Base-by-base conservation (phyloP, 1,140 invertebrate genomes). In the Rhyzopertha dominica region DNA sequence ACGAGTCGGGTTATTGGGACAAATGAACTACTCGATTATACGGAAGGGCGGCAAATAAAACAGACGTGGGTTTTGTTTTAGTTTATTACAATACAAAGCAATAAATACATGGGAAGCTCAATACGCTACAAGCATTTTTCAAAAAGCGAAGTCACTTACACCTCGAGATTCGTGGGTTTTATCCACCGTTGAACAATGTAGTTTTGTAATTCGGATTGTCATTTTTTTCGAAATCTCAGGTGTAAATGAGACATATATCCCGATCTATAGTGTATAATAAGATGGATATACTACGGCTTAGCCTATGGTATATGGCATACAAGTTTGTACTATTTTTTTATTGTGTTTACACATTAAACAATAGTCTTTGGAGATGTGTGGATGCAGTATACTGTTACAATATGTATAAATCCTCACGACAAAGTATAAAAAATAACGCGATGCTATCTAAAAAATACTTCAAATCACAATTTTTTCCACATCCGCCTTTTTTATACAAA, bases 51-150 rank as follows among this genome's bases (percentile, higher is more conserved):
- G n/a, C n/a, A n/a, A n/a, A n/a, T n/a, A n/a, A n/a, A n/a, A n/a
- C n/a, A n/a, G n/a, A n/a, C n/a, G n/a, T n/a, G n/a, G n/a, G n/a
- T n/a, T n/a, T n/a, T n/a, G n/a, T n/a, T n/a, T n/a, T n/a, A n/a
- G n/a, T n/a, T n/a, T n/a, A n/a, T n/a, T n/a, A n/a, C n/a, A n/a
- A n/a, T n/a, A n/a, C n/a, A n/a, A n/a, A n/a, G n/a, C n/a, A n/a
- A n/a, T n/a, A 52, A 51, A 47, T 52, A 52, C 49, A 52, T 48
- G 31, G 49, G 49, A 52, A 52, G 49, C 49, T 51, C 49, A n/a
- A n/a, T 51, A 29, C 31, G 38, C 49, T 51, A 51, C 49, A 51
- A 51, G 49, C 49, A 40, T 35, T 46, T 37, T 39, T 22, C 34
- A 22, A 20, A 37, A 52, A 24, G 14, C 8, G 25, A 37, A 4